Percentiles rank a stretch among this genome's conserved stretches.
Evolutionary conservation across 2,888 invertebrate species (phyloP).

Genomic region (Lordiphosa fenestrarum): DNA sequence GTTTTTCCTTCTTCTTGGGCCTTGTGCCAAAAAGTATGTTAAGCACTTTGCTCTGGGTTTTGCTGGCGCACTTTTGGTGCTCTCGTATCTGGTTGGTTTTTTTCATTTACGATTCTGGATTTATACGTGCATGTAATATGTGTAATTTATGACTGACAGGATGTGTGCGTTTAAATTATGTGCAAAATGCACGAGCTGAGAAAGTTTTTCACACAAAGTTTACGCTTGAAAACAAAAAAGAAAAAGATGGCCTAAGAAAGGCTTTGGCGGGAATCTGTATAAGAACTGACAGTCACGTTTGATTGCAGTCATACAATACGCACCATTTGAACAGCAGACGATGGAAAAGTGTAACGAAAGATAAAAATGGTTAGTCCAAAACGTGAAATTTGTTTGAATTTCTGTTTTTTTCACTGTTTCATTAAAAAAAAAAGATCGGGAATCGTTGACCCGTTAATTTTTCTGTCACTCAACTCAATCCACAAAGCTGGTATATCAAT

Average conservation of each 20-base stretch:
- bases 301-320: constrained; percentile 12
- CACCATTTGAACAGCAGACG: no score
- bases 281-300: constrained; percentile 43
- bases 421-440: no score
- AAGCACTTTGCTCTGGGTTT: constrained; percentile 68
- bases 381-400: no score
- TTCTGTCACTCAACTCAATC: no score
- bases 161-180: constrained; percentile 68
- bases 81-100: constrained; percentile 46
- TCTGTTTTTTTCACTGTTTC: no score
- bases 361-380: no score
- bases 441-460: no score
- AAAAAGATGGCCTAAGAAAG: constrained; percentile 6
- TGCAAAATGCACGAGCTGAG: constrained; percentile 56
- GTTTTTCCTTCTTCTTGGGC: constrained; percentile 26
- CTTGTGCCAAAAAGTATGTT: constrained; percentile 63
- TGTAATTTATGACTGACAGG: constrained; percentile 72
- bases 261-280: constrained; percentile 13
- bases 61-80: constrained; percentile 47
- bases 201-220: constrained; percentile 39
- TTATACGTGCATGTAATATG: constrained; percentile 74
- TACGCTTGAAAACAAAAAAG: constrained; percentile 7
- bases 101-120: constrained; percentile 29
- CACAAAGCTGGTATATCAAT: no score
- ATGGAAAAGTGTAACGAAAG: no score